Conservation (phyloP, 2,888 invertebrate genomes). For the Mechanitis mazaeus region DNA sequence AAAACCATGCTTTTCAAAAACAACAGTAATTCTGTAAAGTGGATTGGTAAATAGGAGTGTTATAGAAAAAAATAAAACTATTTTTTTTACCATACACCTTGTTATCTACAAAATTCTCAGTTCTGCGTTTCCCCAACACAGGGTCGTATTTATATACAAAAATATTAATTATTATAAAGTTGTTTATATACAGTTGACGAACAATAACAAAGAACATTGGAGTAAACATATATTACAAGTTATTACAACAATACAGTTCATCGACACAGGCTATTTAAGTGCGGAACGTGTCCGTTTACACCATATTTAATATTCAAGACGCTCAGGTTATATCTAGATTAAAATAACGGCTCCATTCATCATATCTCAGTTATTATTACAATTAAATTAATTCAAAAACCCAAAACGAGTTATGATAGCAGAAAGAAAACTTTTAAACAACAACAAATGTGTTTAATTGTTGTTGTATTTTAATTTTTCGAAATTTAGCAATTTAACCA, state of each 20-base stretch:
- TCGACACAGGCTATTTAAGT: constrained; percentile 54
- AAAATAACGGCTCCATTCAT: constrained; percentile 32
- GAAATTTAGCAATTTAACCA: constrained; percentile 32
- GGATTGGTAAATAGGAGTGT: no score
- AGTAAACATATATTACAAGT: constrained; percentile 2
- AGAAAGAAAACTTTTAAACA: constrained; percentile 23
- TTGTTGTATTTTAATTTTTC: constrained; percentile 26
- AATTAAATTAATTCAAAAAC: constrained; percentile 12
- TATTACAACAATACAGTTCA: constrained; percentile 49
- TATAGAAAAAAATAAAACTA: no score
- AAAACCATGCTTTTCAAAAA: no score
- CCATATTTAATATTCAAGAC: constrained; percentile 48
- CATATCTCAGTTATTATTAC: constrained; percentile 20
- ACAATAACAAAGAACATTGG: background rate
- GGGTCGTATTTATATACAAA: no score
- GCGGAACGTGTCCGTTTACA: constrained; percentile 43
- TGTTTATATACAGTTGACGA: background rate
- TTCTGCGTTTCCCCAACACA: no score
- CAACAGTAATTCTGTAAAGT: no score
- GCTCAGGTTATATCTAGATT: constrained; percentile 38
- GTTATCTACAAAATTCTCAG: no score
- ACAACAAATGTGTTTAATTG: constrained; percentile 25
- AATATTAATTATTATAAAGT: no score
- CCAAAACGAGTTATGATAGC: constrained; percentile 5
- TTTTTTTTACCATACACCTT: no score